Conservation (phyloP, 2,797 vertebrate species). For the Serranus cabrilla region DNA sequence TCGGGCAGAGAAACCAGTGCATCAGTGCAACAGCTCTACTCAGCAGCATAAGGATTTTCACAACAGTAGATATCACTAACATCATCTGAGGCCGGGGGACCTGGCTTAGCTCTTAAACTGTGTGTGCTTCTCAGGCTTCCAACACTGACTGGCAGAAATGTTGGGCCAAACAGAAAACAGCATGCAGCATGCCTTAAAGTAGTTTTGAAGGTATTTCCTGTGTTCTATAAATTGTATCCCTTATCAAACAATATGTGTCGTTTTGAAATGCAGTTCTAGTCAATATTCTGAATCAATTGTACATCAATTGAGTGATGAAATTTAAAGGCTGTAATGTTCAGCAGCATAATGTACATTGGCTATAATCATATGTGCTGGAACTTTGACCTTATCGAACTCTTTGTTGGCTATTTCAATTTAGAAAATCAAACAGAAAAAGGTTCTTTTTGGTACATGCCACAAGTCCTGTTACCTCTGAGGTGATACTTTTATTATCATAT, state of each 20-base stretch:
- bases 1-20: conserved; percentile 50
- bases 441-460: not conserved
- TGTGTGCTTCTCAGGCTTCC: conserved; percentile 32
- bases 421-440: not conserved
- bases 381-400: not conserved
- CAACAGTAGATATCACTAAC: conserved; percentile 46
- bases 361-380: not conserved
- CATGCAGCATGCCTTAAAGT: not conserved
- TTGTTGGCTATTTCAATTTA: not conserved
- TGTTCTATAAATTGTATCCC: not conserved
- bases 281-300: not conserved
- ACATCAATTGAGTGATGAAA: not conserved
- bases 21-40: conserved; percentile 53
- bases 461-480: not conserved
- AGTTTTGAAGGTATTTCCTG: not conserved
- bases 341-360: not conserved
- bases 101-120: conserved; percentile 39
- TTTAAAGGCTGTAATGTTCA: not conserved
- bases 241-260: not conserved
- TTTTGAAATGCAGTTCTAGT: conserved; percentile 6
- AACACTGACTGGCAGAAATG: conserved; percentile 33
- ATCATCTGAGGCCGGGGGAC: conserved; percentile 40
- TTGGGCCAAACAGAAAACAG: conserved; percentile 29
- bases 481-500: not conserved
- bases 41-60: conserved; percentile 44